These are phyloP conservation scores for Halcyon leucocephala DNA, from an alignment of 2,797 vertebrate species.

Conservation along the genomic window DNA sequence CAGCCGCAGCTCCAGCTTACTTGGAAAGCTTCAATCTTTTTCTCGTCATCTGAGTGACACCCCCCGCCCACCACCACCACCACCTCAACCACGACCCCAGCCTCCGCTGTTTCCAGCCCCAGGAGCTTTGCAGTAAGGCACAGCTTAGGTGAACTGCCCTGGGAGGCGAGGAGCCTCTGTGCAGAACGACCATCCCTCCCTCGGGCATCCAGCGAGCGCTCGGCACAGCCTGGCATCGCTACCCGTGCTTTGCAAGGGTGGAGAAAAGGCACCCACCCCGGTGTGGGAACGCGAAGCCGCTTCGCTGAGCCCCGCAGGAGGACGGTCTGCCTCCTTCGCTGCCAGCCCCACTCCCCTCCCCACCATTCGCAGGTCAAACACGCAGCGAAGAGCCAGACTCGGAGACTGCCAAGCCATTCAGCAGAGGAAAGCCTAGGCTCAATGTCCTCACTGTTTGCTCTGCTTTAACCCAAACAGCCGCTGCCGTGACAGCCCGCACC, in stretches of 20 bases:
- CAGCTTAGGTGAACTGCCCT: fast-evolving
- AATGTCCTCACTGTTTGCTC: fast-evolving
- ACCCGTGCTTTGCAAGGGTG: not conserved
- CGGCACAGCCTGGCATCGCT: not conserved
- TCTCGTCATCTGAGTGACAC: not conserved
- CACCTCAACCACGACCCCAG: not conserved
- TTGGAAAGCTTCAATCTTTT: not conserved
- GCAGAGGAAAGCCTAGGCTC: not conserved
- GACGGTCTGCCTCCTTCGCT: not conserved
- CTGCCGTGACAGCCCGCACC: not conserved
- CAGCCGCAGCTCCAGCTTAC: not conserved
- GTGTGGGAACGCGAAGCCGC: fast-evolving
- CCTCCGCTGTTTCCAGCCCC: not conserved
- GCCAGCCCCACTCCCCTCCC: not conserved
- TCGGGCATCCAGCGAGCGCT: fast-evolving
- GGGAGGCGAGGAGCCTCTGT: not conserved
- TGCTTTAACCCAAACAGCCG: not conserved
- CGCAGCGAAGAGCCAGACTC: not conserved
- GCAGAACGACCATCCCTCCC: not conserved
- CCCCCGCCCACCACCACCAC: too few relatives aligned
- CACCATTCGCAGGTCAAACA: not conserved
- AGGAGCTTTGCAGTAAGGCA: not conserved
- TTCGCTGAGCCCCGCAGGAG: not conserved
- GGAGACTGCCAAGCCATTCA: not conserved
- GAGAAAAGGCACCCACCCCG: too few relatives aligned